Base-by-base conservation (phyloP, 2,888 invertebrate genomes). In the Dynastes grantii region DNA sequence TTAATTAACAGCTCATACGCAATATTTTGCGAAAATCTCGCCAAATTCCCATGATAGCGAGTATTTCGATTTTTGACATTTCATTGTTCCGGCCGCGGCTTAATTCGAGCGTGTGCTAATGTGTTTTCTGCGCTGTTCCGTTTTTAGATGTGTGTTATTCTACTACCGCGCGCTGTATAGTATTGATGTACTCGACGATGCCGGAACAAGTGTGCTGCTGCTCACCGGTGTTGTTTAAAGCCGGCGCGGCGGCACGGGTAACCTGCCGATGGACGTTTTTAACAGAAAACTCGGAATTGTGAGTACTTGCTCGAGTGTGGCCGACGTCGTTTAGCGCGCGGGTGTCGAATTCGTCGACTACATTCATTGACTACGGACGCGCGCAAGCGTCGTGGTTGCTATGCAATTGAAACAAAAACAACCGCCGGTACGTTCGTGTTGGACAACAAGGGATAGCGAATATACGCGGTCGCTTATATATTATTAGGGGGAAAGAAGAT, bases 341-440 rank as follows among this genome's bases (percentile, higher is more conserved):
- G 80, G 80, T 78, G 80, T 78, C 78, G 79, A 81, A 81, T 80
- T 78, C 80, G 81, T 77, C 80, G 80, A 81, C 81, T 81, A 81
- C 80, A 81, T 81, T 81, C 81, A 81, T 81, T 81, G 81, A 81
- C 81, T 81, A 81, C 80, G 81, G 79, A 75, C 53, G 70, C 75
- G 79, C 81, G 81, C 81, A 81, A 78, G 81, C 81, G 81, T 80
- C 45, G 13, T 76, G 32, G 76, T 76, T 76, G 76, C 76, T 64
- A 76, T 76, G 76, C 76, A 76, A 76, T 76, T 76, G 76, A 65
- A 76, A 76, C 76, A 76, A 76, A 76, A 76, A 76, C 76, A 76
- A 76, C 76, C 64, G 67, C 53, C 76, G 22, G 76, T 67, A 65
- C 65, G 67, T 76, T 55, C 51, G 32, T 51, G 64, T 76, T 76